phyloP scores from a whole-genome alignment of 2,113 vertebrate genomes.

The Maccullochella peelii region DNA sequence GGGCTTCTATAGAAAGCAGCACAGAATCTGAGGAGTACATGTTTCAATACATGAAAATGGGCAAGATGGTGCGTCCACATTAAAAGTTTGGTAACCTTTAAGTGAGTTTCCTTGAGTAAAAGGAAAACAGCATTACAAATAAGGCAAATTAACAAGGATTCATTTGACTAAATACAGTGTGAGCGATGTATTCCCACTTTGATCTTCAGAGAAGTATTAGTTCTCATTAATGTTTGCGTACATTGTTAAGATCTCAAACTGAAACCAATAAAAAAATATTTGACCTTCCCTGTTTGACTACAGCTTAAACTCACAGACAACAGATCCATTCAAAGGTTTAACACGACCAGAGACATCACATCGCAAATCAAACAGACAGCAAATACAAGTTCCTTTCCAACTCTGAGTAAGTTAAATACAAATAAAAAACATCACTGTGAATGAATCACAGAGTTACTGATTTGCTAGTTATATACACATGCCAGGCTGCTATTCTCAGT shows the following conservation, averaged over 20 bases:
- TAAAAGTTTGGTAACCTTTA: constrained; percentile 6
- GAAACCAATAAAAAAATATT: constrained; percentile 41
- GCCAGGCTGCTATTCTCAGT: constrained; percentile 31
- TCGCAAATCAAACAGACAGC: constrained; percentile 28
- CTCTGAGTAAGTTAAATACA: constrained; percentile 36
- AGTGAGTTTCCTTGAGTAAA: neutral
- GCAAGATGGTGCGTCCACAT: neutral
- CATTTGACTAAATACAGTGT: neutral
- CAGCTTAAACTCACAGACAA: constrained; percentile 33
- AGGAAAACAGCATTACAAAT: constrained; percentile 23
- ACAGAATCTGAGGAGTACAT: neutral
- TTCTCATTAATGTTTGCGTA: constrained; percentile 35
- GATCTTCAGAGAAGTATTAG: constrained; percentile 23
- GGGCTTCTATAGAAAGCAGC: neutral
- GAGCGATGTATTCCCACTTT: constrained; percentile 19
- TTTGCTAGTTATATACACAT: constrained; percentile 50
- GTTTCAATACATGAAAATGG: constrained; percentile 2
- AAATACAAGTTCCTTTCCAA: constrained; percentile 38
- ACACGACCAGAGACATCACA: constrained; percentile 8
- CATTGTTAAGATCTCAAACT: constrained; percentile 16
- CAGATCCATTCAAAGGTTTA: constrained; percentile 39
- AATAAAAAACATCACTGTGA: constrained; percentile 47
- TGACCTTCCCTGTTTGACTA: constrained; percentile 44
- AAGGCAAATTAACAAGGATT: constrained; percentile 13
- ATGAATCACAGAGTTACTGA: constrained; percentile 61